Base-by-base conservation (phyloP, 2,888 invertebrate genomes). In the Autographa gamma region DNA sequence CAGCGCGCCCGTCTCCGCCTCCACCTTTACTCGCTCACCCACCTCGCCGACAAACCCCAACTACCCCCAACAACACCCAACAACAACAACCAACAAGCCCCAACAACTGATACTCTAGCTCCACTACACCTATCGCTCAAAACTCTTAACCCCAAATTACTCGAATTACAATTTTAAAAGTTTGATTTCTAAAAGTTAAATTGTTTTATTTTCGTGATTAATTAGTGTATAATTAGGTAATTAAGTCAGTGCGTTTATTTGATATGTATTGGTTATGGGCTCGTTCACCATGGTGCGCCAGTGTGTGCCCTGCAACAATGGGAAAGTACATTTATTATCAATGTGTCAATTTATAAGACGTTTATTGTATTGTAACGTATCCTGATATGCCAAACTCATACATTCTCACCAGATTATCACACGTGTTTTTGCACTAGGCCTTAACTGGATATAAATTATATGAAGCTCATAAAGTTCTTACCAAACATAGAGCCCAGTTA, bases 1-100 rank as follows among this genome's bases (percentile, higher is more conserved):
- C 96, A 97, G 96, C 91, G 96, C 96, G 82, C 90, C 91, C 83
- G 90, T 91, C 74, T 92, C 93, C 89, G 96, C 96, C 93, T 96
- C 96, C 96, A 96, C 96, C 88, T 88, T 94, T 25, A 25, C 25
- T 2, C 25, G 25, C 25, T 25, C 25, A 25, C 25, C 25, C 25
- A 25, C 25, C 25, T 3, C 25, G 25, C 2, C 89, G 85, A 86
- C 90, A 82, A 81, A 81, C 81, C 89, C 88, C 90, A 88, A 89
- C 79, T 86, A 83, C 85, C 74, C 73, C 54, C 34, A 60, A 63
- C 32, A 79, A 79, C 61, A 66, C 68, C 62, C 76, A 25, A 25
- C 63, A n/a, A 31, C 66, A 48, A n/a, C 16, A n/a, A n/a, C n/a
- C 5, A 16, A 5, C 4, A 13, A 43, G 9, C 9, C 14, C 73